These are phyloP conservation scores for Heterodera filipjevi DNA, from an alignment of 2,888 invertebrate species.

Conservation along the genomic window DNA sequence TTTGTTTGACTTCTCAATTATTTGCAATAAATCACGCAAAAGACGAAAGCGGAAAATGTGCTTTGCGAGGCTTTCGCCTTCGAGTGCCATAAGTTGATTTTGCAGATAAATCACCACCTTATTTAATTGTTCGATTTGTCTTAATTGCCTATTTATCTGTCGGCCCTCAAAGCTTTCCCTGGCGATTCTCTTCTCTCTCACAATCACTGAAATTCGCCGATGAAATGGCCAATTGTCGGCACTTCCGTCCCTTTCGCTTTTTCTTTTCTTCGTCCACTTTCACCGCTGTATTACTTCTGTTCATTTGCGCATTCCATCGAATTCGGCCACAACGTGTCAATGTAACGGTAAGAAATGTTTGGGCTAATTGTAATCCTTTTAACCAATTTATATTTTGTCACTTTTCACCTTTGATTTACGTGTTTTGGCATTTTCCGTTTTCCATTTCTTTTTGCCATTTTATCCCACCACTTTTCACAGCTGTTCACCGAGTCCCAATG, in stretches of 20 bases:
- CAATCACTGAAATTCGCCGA: background rate
- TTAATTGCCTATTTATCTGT: background rate
- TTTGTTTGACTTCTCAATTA: background rate
- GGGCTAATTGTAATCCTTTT: background rate
- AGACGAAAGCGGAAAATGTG: background rate
- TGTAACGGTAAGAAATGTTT: background rate
- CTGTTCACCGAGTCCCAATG: conserved; percentile 64
- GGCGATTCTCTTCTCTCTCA: background rate
- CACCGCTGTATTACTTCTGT: background rate
- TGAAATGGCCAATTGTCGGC: background rate
- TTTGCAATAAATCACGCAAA: background rate
- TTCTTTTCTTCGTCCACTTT: background rate
- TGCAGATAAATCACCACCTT: no score
- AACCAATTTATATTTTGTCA: background rate
- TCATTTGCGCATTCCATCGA: background rate
- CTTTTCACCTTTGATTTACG: no score
- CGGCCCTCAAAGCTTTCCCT: background rate
- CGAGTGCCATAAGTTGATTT: no score
- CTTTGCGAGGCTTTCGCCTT: background rate
- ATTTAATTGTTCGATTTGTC: no score
- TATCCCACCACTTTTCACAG: background rate
- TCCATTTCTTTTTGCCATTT: background rate
- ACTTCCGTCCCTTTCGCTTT: background rate
- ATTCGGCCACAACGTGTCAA: background rate
- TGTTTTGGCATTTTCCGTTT: background rate